Base-by-base conservation (phyloP, 2,113 vertebrate genomes). In the Mormyrus iriodes region DNA sequence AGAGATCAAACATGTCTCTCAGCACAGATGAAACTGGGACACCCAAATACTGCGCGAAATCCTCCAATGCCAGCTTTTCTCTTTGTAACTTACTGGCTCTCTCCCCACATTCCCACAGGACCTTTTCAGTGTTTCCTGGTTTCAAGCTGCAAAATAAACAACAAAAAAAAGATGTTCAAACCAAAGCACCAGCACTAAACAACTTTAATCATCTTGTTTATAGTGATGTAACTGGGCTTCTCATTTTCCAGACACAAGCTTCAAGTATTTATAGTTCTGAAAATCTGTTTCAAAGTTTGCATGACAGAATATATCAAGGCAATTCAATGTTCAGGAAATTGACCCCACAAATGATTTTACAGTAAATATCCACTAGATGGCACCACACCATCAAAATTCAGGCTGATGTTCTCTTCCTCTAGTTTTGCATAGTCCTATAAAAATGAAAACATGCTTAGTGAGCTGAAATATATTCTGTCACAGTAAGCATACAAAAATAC, bases 1-100 rank as follows among this genome's bases (percentile, higher is more conserved):
- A 99, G 90, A 99, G 97, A 0, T 95, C 92, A 89, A 99, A 98
- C 95, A 98, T 95, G 91, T 96, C 97, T 90, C 93, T 94, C 93
- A 99, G 95, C 2, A 94, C 91, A 48, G 96, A 95, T 1, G 97
- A 98, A 76, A 96, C 91, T 0, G 97, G 96, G 88, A 98, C 93
- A 61, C 95, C 95, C 89, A 99, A 94, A 93, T 96, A 97, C 3
- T 94, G 94, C 0, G 98, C 96, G 86, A 99, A 98, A 90, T 95
- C 96, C 0, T 96, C 91, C 46, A 98, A 91, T 83, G 88, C 87
- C 83, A 97, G 83, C 76, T 93, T 96, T 90, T 94, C 91, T 1
- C 95, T 96, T 76, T 92, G 92, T 90, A 94, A 95, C 93, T 94
- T 95, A 91, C 91, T 94, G 4, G 97, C 97, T 46, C 94, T 93